A percentile compares a stretch with the other conserved stretches of the same genome.
Evolutionary conservation across 2,113 vertebrate species (phyloP).

Genomic region (Austrofundulus limnaeus): DNA sequence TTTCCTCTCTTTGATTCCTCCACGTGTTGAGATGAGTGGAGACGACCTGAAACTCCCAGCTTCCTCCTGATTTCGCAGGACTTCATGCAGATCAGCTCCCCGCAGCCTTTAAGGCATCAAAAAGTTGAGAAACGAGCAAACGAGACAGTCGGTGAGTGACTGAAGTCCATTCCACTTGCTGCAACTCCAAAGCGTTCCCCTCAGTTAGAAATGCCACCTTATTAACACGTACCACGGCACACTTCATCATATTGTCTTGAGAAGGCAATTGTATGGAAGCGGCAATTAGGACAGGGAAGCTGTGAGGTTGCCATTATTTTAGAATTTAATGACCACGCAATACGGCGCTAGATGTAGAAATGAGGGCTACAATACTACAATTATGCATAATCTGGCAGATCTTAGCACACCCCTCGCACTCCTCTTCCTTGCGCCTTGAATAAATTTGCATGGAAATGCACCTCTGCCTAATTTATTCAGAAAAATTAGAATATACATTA

Average conservation of each 20-base stretch:
- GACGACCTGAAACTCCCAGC: slow-evolving; percentile 54
- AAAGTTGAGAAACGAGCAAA: slow-evolving; percentile 54
- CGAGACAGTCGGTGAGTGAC: slow-evolving; percentile 46
- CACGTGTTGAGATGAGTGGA: slow-evolving; percentile 55
- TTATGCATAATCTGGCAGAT: slow-evolving; percentile 84
- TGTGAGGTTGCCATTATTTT: slow-evolving; percentile 83
- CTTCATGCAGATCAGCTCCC: slow-evolving; percentile 29
- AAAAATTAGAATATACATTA: slow-evolving; percentile 82
- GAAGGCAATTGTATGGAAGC: slow-evolving; percentile 77
- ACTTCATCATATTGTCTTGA: slow-evolving; percentile 81
- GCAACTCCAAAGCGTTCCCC: slow-evolving; percentile 65
- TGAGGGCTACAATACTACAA: slow-evolving; percentile 80
- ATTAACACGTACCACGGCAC: slow-evolving; percentile 78
- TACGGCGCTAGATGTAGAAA: slow-evolving; percentile 79
- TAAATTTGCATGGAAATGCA: slow-evolving; percentile 83
- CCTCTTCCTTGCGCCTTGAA: slow-evolving; percentile 72
- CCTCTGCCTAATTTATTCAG: slow-evolving; percentile 80
- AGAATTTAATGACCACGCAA: slow-evolving; percentile 83
- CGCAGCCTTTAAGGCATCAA: slow-evolving; percentile 51
- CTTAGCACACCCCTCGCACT: slow-evolving; percentile 73
- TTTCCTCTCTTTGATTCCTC: slow-evolving; percentile 66
- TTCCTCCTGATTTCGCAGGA: slow-evolving; percentile 52
- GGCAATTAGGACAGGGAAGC: slow-evolving; percentile 81
- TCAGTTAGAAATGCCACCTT: slow-evolving; percentile 77
- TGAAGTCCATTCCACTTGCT: slow-evolving; percentile 51